phyloP scores from a whole-genome alignment of 2,797 vertebrate genomes.

The Myotis findleyi region DNA sequence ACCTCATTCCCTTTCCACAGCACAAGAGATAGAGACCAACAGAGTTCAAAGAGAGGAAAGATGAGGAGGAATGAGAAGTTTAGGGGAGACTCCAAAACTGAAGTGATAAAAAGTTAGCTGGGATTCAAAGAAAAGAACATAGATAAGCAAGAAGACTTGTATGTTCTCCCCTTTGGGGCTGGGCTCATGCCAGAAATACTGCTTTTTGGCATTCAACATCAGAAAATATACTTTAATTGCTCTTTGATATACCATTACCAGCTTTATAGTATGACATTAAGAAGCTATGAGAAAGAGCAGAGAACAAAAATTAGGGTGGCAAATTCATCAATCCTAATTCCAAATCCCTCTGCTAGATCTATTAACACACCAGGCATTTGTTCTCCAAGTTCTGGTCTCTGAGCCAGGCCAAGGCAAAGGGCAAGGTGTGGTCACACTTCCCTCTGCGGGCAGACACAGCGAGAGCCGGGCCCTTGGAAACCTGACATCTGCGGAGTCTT shows the following conservation, averaged over 20 bases:
- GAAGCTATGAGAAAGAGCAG: slow-evolving; percentile 56
- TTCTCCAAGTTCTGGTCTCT: slow-evolving; percentile 63
- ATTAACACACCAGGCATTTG: slow-evolving; percentile 68
- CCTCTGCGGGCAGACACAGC: slow-evolving; percentile 66
- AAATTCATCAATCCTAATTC: slow-evolving; percentile 55
- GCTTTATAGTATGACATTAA: slow-evolving; percentile 75
- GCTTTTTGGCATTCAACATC: neutral
- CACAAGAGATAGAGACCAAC: neutral
- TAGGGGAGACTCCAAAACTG: neutral
- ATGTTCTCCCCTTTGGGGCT: neutral
- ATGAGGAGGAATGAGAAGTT: neutral
- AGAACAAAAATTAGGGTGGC: slow-evolving; percentile 75
- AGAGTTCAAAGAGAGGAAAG: neutral
- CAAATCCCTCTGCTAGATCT: slow-evolving; percentile 83
- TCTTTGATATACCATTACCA: slow-evolving; percentile 51
- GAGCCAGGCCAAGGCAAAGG: slow-evolving; percentile 76
- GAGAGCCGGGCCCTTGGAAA: slow-evolving; percentile 81
- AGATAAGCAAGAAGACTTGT: neutral
- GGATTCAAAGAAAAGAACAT: neutral
- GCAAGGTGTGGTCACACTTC: slow-evolving; percentile 80
- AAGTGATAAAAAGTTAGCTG: neutral
- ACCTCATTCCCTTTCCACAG: neutral
- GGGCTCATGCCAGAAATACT: neutral
- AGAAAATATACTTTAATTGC: slow-evolving; percentile 37
- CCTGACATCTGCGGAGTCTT: slow-evolving; percentile 80